Conservation (phyloP, 2,797 vertebrate genomes). For the Taeniopygia guttata region DNA sequence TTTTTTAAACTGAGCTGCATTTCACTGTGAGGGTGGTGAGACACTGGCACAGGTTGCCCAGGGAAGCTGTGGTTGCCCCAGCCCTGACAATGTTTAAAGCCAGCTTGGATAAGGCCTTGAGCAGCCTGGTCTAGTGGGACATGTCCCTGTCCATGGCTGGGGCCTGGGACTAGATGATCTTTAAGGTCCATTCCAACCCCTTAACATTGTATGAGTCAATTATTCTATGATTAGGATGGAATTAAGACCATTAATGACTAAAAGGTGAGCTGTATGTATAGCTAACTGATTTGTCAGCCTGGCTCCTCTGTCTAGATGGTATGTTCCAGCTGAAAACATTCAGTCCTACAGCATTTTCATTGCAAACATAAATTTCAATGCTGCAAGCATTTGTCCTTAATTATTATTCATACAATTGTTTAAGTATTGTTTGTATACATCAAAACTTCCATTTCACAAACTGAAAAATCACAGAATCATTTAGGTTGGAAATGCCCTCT, state of each 20-base stretch:
- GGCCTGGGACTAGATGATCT: neutral
- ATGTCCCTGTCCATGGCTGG: neutral
- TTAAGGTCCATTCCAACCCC: neutral
- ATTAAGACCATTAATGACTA: neutral
- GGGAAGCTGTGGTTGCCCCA: neutral
- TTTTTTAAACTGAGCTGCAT: neutral
- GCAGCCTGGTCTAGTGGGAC: neutral
- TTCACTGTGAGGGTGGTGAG: neutral
- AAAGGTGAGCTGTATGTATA: neutral
- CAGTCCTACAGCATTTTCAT: neutral
- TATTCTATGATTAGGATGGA: neutral
- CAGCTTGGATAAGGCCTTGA: neutral
- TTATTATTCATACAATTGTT: neutral
- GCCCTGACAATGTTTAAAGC: neutral
- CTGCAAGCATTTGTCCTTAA: neutral
- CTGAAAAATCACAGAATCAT: neutral
- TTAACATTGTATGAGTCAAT: neutral
- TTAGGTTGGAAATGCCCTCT: neutral
- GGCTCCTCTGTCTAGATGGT: neutral
- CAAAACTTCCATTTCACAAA: neutral
- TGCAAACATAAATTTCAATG: neutral
- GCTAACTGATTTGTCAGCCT: neutral
- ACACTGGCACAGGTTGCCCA: neutral
- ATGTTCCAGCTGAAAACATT: neutral
- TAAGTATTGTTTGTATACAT: neutral